Percentiles rank a stretch among this genome's conserved stretches.
Conservation (phyloP, 2,888 invertebrate species). For the Timandra comae region DNA sequence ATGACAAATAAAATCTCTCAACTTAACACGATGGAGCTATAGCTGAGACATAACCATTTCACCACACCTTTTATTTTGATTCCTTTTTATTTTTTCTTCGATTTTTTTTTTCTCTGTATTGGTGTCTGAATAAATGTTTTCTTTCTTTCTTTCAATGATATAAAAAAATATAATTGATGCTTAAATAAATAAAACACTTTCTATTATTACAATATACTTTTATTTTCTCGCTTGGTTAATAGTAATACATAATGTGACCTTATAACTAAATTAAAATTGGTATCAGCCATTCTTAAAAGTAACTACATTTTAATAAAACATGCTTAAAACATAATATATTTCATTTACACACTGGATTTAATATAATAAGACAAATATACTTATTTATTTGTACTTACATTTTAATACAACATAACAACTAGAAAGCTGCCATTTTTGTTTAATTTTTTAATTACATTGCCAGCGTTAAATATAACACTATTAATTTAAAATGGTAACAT, state of each 20-base stretch:
- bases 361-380: slow-evolving; percentile 1
- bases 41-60: too few relatives aligned
- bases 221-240: slow-evolving; percentile 36
- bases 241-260: slow-evolving; percentile 50
- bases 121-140: too few relatives aligned
- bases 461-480: slow-evolving; percentile 1
- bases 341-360: slow-evolving; percentile 47
- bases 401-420: slow-evolving; percentile 19
- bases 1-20: too few relatives aligned
- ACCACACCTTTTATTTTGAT: too few relatives aligned
- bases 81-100: too few relatives aligned
- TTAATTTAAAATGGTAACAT: slow-evolving; percentile 30
- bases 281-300: slow-evolving; percentile 57
- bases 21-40: too few relatives aligned
- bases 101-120: too few relatives aligned
- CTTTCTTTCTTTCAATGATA: too few relatives aligned
- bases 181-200: too few relatives aligned
- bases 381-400: slow-evolving; percentile 43
- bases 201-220: slow-evolving; percentile 20
- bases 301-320: slow-evolving; percentile 36
- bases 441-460: slow-evolving; percentile 1
- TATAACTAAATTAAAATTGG: slow-evolving; percentile 59
- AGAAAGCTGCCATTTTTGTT: slow-evolving; percentile 13
- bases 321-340: slow-evolving; percentile 27
- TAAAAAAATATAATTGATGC: too few relatives aligned